phyloP scores from a whole-genome alignment of 2,113 vertebrate species.

The Cranoglanis bouderius region DNA sequence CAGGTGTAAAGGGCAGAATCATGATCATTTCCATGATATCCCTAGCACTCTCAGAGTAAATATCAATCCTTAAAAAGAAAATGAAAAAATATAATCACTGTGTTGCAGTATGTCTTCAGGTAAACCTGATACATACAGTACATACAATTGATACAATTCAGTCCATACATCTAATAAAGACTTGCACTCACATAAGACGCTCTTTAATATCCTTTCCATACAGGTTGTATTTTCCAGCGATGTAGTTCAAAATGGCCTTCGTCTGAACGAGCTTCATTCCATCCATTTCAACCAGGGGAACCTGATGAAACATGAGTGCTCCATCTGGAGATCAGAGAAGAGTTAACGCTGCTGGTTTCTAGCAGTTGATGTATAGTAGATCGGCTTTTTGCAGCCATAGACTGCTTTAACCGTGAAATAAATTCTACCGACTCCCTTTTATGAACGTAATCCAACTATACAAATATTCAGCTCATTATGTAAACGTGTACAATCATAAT shows the following conservation, averaged over 20 bases:
- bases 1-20: constrained; percentile 66
- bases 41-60: constrained; percentile 80
- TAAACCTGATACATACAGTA: background rate
- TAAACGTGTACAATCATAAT: background rate
- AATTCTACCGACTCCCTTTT: background rate
- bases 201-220: constrained; percentile 84
- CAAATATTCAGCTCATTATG: background rate
- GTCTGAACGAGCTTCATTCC: constrained; percentile 88
- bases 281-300: constrained; percentile 91
- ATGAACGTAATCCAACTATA: background rate
- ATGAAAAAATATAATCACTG: background rate
- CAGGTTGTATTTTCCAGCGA: constrained; percentile 87
- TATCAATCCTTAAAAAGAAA: constrained; percentile 78
- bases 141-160: background rate
- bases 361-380: no score
- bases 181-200: constrained; percentile 73
- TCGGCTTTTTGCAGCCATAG: background rate
- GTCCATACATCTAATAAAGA: background rate
- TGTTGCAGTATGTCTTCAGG: background rate
- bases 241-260: constrained; percentile 85
- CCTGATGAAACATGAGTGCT: constrained; percentile 83
- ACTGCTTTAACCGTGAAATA: background rate
- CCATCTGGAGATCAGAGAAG: constrained; percentile 64
- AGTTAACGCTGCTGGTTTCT: background rate
- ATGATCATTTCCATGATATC: constrained; percentile 83